Conservation (phyloP, 2,797 vertebrate species). For the Oophaga sylvatica region DNA sequence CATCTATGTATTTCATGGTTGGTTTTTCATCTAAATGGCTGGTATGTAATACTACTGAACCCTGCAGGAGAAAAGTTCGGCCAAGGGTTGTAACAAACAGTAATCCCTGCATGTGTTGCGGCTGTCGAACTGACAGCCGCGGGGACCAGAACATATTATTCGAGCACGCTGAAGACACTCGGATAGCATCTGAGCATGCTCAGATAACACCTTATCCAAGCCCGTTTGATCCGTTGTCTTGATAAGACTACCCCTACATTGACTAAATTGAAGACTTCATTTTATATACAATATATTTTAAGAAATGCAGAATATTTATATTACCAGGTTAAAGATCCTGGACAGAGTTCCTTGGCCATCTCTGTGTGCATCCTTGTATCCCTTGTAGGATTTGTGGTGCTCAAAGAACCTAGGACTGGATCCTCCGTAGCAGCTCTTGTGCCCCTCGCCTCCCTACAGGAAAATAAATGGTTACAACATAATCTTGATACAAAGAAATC, state of each 20-base stretch:
- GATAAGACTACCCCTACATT: not conserved
- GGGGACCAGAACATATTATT: too few species aligned
- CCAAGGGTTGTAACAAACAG: not conserved
- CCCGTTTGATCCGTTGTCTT: not conserved
- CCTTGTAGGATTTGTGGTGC: conserved; percentile 80
- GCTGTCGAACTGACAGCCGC: too few species aligned
- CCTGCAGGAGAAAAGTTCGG: not conserved
- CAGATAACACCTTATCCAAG: too few species aligned
- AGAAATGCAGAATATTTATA: not conserved
- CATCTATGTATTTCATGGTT: not conserved
- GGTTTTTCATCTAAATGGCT: not conserved
- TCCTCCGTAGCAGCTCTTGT: conserved; percentile 84
- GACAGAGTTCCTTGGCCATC: conserved; percentile 93
- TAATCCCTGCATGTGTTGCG: too few species aligned
- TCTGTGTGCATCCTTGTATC: conserved; percentile 84
- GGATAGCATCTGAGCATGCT: too few species aligned
- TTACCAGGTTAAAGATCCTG: conserved; percentile 99
- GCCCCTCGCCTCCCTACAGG: conserved; percentile 84
- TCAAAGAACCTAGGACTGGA: conserved; percentile 76
- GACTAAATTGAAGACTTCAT: not conserved
- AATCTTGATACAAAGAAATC: not conserved
- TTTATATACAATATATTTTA: not conserved
- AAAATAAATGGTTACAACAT: conserved; percentile 58
- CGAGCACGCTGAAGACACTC: too few species aligned
- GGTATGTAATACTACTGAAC: not conserved